Evolutionary conservation across 1,140 invertebrate genomes (phyloP), one percentile per base, ranked within the genome.

Genomic region (Megalonaias nervosa): DNA sequence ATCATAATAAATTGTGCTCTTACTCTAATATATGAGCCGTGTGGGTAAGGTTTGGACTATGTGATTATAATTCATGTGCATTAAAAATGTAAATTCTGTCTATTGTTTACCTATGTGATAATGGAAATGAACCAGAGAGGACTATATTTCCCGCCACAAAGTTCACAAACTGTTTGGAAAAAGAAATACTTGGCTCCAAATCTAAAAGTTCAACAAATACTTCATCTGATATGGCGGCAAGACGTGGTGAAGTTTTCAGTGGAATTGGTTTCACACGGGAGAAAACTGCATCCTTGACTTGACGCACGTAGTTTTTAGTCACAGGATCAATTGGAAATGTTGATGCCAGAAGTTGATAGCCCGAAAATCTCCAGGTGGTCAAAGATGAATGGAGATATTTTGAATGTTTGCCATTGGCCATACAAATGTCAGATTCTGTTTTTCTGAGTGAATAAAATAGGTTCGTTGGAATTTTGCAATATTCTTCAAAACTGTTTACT

Each of bases 261-360:
- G 86, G 81, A 21, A 71, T 74, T 12, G 84, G 82, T 15, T 80
- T 38, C 2, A 81, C 77, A 17, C 75, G 38, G 19, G 87, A 91
- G 77, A 89, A 89, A 23, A 88, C 19, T 56, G 92, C 91, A 80
- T 92, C 91, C 75, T 87, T 91, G 0, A 94, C 92, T 80, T 91
- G 90, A 21, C 92, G 85, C 61, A 93, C 89, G 90, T 92, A 92
- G 85, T 94, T 94, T 79, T 92, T 88, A 76, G 90, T 88, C 83
- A 92, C 91, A 61, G 89, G 86, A 82, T 93, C 93, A 14, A 93
- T 74, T 11, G 93, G 92, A 65, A 93, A 86, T 16, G 62, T 67
- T 1, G 60, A 67, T 14, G 59, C 55, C 17, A 85, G 62, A 15
- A 77, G 56, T 60, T 82, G 75, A 3, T 70, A 26, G 12, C 68